Conservation (phyloP, 2,888 invertebrate genomes). For the Morpho achilles region DNA sequence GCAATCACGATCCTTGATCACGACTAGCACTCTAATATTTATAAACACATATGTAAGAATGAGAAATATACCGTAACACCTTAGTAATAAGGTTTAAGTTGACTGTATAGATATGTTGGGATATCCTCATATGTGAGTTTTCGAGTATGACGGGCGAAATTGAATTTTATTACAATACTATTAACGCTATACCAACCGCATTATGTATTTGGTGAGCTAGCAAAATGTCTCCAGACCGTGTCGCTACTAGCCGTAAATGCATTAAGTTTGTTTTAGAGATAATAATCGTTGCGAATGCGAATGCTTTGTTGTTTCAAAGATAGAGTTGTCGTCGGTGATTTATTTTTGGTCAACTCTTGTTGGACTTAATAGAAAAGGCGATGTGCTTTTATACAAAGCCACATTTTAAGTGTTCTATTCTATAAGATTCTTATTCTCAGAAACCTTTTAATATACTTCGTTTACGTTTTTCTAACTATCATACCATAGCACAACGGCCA, state of each 20-base stretch:
- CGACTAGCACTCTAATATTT: slow-evolving; percentile 68
- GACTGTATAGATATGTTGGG: slow-evolving; percentile 32
- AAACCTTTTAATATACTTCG: too few species aligned
- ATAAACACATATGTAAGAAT: slow-evolving; percentile 38
- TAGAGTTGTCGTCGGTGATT: slow-evolving; percentile 74
- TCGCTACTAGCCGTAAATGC: slow-evolving; percentile 77
- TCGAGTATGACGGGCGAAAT: slow-evolving; percentile 29
- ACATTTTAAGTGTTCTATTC: slow-evolving; percentile 13
- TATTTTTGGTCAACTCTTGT: slow-evolving; percentile 71
- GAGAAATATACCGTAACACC: slow-evolving; percentile 40
- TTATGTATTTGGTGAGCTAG: slow-evolving; percentile 44
- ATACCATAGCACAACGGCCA: too few species aligned
- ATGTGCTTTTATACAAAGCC: slow-evolving; percentile 38
- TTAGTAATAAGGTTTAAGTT: slow-evolving; percentile 33
- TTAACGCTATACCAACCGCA: slow-evolving; percentile 37
- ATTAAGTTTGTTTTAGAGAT: slow-evolving; percentile 77
- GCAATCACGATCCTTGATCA: slow-evolving; percentile 77
- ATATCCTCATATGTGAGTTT: slow-evolving; percentile 25
- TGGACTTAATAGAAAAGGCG: slow-evolving; percentile 56
- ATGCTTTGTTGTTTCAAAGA: slow-evolving; percentile 69
- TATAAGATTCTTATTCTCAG: too few species aligned
- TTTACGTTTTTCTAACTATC: too few species aligned
- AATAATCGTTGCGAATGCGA: slow-evolving; percentile 75
- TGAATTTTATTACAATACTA: slow-evolving; percentile 37
- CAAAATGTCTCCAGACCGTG: slow-evolving; percentile 73